phyloP scores from a whole-genome alignment of 1,140 invertebrate species.

The Argopecten irradians region DNA sequence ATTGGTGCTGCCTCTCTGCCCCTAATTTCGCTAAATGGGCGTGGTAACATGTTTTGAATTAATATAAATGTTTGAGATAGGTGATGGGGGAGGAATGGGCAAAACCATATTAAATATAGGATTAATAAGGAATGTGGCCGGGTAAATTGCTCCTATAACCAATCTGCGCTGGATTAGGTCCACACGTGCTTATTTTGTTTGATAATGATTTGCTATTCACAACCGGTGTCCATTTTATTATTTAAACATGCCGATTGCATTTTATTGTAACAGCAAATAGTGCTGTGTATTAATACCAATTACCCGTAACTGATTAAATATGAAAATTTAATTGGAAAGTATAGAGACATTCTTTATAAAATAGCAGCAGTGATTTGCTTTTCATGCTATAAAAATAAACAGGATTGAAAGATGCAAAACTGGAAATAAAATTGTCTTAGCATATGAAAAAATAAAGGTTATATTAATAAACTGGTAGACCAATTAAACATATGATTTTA shows the following conservation, averaged over 20 bases:
- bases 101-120: background rate
- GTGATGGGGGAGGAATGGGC: background rate
- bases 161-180: background rate
- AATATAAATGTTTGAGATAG: background rate
- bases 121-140: background rate
- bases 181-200: background rate
- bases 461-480: too few species aligned
- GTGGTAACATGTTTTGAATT: conserved; percentile 11
- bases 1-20: background rate
- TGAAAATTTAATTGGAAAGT: background rate
- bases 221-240: background rate
- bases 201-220: background rate
- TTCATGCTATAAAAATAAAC: too few species aligned
- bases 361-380: too few species aligned
- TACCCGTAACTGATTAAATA: background rate
- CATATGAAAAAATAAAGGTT: too few species aligned
- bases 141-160: background rate
- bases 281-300: background rate
- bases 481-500: too few species aligned
- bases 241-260: background rate
- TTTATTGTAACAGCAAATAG: background rate
- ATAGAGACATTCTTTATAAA: background rate
- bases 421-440: too few species aligned
- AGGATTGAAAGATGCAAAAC: too few species aligned
- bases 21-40: background rate